Evolutionary conservation across 1,140 invertebrate genomes (phyloP), one percentile per base, ranked within the genome.

Genomic region (Zaprionus tsacasi): DNA sequence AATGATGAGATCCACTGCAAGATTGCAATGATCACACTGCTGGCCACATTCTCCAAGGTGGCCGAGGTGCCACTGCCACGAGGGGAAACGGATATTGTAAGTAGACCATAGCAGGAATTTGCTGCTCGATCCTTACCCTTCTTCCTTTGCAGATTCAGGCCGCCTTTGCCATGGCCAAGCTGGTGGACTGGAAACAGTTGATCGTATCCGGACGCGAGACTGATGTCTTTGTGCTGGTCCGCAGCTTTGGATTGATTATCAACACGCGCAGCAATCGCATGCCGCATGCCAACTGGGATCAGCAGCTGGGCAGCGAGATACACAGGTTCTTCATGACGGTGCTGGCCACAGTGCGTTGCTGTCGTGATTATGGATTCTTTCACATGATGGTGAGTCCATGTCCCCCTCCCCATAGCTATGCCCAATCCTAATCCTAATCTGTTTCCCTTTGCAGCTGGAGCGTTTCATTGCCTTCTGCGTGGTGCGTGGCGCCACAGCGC

Each of bases 401-500:
- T 60, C 2, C 36, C 58, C n/a, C 15, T 30, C 27, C 21, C 21
- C n/a, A n/a, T 21, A 21, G 21, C 2, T 13, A 40, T 27, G 15
- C 12, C 11, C 4, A 13, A 17, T 36, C 10, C 5, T 61, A 13
- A 17, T 36, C 10, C 5, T 61, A 3, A 45, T n/a, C 17, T 1
- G 6, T 8, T 3, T 45, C 13, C 27, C 6, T 56, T 56, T 21
- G 5, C 30, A 71, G 69, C 3, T 73, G 25, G 70, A 73, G 17
- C 70, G 70, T 10, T 73, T n/a, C 48, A 68, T 68, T 55, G 65
- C 65, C 1, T 73, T 73, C 60, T 68, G 65, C 30, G 35, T 73
- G n/a, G 11, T 68, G 15, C 54, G 63, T 7, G 64, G 63, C 7
- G 35, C 63, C 12, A 40, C 54, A 13, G 27, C 45, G 13, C 27